Percentiles rank a stretch among this genome's conserved stretches.
phyloP scores from a whole-genome alignment of 2,888 invertebrate species.

The Neoscelio sp. region DNA sequence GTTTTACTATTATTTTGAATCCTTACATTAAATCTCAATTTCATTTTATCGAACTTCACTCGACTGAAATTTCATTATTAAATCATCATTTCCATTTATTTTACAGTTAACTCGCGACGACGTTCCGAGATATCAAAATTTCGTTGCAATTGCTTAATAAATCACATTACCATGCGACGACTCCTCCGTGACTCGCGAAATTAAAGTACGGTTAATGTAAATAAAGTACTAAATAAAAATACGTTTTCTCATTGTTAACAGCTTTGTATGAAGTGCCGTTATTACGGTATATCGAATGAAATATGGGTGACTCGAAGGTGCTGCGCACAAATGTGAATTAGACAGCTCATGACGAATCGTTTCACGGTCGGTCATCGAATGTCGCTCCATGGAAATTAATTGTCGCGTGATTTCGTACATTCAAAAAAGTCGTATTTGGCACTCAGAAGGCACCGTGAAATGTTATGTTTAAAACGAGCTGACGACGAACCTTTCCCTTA shows the following conservation, averaged over 20 bases:
- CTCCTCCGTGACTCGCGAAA: slow-evolving; percentile 8
- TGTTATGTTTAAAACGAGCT: neutral
- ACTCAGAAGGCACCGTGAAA: slow-evolving; percentile 5
- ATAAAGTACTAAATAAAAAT: slow-evolving; percentile 38
- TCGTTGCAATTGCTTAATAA: slow-evolving; percentile 24
- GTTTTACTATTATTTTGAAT: too few species aligned
- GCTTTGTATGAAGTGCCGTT: slow-evolving; percentile 26
- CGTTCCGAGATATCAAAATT: slow-evolving; percentile 6
- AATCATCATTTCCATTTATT: too few species aligned
- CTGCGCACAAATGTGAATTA: slow-evolving; percentile 49
- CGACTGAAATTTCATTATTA: too few species aligned
- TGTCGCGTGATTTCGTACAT: slow-evolving; percentile 38
- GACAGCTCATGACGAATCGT: slow-evolving; percentile 55
- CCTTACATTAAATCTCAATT: too few species aligned
- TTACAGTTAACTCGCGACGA: slow-evolving; percentile 15
- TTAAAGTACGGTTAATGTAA: slow-evolving; percentile 42
- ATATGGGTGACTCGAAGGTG: slow-evolving; percentile 43
- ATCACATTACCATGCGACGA: slow-evolving; percentile 17
- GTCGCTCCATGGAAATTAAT: slow-evolving; percentile 42
- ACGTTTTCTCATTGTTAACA: slow-evolving; percentile 38
- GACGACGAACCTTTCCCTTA: too few species aligned
- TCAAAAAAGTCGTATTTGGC: slow-evolving; percentile 1
- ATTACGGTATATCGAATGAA: slow-evolving; percentile 23
- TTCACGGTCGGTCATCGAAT: slow-evolving; percentile 40
- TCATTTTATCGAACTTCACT: too few species aligned